Percentiles rank a stretch among this genome's conserved stretches.
Evolutionary conservation across 2,888 invertebrate genomes (phyloP).

Genomic region (Zonitis immaculata): DNA sequence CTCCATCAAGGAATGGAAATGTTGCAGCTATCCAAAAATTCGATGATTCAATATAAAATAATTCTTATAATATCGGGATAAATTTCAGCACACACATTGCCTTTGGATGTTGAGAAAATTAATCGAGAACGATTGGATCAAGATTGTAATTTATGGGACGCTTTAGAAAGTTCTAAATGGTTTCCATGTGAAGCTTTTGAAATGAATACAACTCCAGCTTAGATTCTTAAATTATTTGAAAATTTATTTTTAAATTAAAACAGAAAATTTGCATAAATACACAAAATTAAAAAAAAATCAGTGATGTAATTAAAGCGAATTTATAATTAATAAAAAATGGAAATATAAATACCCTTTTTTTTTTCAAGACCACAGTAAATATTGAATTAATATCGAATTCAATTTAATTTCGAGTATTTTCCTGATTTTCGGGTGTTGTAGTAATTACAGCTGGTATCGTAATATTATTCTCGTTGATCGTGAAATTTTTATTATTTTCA

Average conservation of each 20-base stretch:
- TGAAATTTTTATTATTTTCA: not conserved
- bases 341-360: no score
- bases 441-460: slow-evolving; percentile 23
- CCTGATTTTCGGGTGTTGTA: slow-evolving; percentile 8
- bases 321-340: not conserved
- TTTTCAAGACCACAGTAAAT: no score
- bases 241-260: not conserved
- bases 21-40: no score
- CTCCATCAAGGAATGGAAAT: no score
- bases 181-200: slow-evolving; percentile 72
- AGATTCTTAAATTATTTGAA: not conserved
- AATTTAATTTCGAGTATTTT: not conserved
- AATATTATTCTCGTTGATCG: slow-evolving; percentile 9
- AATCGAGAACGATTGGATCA: slow-evolving; percentile 73
- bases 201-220: slow-evolving; percentile 47
- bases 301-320: not conserved
- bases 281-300: not conserved
- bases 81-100: slow-evolving; percentile 68
- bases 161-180: slow-evolving; percentile 79
- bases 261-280: not conserved
- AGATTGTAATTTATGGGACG: slow-evolving; percentile 75
- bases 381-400: not conserved
- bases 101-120: slow-evolving; percentile 68
- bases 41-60: no score
- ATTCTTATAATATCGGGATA: no score